phyloP scores from a whole-genome alignment of 2,888 invertebrate genomes.

The Dendrolimus pini region DNA sequence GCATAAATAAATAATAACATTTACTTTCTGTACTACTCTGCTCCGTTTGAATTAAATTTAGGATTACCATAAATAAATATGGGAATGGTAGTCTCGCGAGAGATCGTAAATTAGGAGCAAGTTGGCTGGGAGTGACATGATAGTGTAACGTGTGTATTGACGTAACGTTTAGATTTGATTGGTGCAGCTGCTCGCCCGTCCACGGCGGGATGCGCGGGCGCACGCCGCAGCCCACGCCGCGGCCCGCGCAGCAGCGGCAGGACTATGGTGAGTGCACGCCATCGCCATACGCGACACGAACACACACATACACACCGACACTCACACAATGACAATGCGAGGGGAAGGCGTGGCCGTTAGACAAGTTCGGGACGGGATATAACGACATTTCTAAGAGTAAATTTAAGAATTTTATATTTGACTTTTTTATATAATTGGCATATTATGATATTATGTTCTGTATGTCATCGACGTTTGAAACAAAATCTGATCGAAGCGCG shows the following conservation, averaged over 20 bases:
- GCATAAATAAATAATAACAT: too few relatives aligned
- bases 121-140: conserved; percentile 11
- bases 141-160: conserved; percentile 36
- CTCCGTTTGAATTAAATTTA: too few relatives aligned
- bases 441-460: not conserved
- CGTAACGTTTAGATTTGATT: conserved; percentile 69
- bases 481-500: too few relatives aligned
- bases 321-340: not conserved
- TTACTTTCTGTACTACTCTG: too few relatives aligned
- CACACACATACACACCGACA: conserved; percentile 7
- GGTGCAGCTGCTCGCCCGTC: conserved; percentile 82
- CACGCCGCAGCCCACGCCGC: conserved; percentile 68
- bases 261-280: conserved; percentile 89
- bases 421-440: not conserved
- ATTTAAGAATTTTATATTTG: too few relatives aligned
- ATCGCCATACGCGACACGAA: conserved; percentile 10
- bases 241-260: conserved; percentile 83
- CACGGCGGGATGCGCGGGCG: conserved; percentile 85
- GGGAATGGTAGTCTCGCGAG: too few relatives aligned
- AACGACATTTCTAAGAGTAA: too few relatives aligned
- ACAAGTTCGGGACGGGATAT: not conserved
- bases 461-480: too few relatives aligned
- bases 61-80: too few relatives aligned
- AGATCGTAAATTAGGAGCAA: too few relatives aligned
- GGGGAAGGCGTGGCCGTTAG: not conserved